phyloP scores from a whole-genome alignment of 1,140 invertebrate species.

The Drosophila ohnishii region DNA sequence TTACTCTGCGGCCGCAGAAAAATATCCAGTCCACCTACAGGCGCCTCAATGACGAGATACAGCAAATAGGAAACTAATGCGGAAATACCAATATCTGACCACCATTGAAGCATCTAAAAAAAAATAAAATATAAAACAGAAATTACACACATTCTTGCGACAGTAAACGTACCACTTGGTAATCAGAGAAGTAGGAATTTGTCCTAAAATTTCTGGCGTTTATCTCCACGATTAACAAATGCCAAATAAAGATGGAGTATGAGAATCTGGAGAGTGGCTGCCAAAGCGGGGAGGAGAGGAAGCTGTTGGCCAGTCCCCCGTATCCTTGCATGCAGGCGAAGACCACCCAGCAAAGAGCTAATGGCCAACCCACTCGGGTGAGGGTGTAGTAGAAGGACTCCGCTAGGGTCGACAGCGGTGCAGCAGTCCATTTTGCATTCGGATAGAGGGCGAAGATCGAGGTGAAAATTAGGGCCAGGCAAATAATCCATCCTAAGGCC shows the following conservation, averaged over 20 bases:
- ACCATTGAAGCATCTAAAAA: slow-evolving; percentile 36
- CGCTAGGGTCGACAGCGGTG: slow-evolving; percentile 65
- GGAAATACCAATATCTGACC: slow-evolving; percentile 39
- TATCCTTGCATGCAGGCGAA: slow-evolving; percentile 84
- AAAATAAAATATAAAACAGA: too few species aligned
- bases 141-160: too few species aligned
- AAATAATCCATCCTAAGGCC: slow-evolving; percentile 47
- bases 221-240: too few species aligned
- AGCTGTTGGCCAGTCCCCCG: too few species aligned
- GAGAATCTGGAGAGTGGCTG: too few species aligned
- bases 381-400: slow-evolving; percentile 87
- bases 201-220: too few species aligned
- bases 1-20: background rate
- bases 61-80: slow-evolving; percentile 27
- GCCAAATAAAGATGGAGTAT: too few species aligned
- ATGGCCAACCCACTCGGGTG: slow-evolving; percentile 85
- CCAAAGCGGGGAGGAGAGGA: too few species aligned
- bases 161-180: too few species aligned
- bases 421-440: slow-evolving; percentile 53
- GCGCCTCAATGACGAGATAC: slow-evolving; percentile 44
- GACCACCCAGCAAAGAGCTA: slow-evolving; percentile 85
- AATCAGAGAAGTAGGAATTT: too few species aligned
- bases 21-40: slow-evolving; percentile 25
- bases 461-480: slow-evolving; percentile 61
- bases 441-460: slow-evolving; percentile 69